Conservation (phyloP, 2,797 vertebrate genomes). For the Novumbra hubbsi region DNA sequence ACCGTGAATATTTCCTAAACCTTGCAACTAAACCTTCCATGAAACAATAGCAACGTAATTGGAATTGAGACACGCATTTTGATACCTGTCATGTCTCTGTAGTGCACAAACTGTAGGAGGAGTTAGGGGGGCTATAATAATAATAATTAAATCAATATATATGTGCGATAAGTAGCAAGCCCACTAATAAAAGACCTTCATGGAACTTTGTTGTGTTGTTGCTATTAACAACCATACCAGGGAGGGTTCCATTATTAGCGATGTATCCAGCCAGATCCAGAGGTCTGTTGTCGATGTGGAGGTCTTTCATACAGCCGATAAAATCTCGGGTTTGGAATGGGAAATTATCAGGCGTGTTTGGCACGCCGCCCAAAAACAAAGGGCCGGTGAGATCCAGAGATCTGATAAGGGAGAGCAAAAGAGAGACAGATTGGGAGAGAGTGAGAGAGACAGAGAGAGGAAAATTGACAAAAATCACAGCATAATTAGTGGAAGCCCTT, state of each 20-base stretch:
- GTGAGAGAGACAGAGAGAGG: neutral
- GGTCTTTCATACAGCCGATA: slow-evolving; percentile 94
- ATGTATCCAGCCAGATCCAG: slow-evolving; percentile 93
- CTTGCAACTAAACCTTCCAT: no score
- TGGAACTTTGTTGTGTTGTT: no score
- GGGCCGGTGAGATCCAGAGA: slow-evolving; percentile 80
- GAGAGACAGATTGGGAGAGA: slow-evolving; percentile 7
- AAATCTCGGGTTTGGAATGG: slow-evolving; percentile 90
- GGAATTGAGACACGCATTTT: no score
- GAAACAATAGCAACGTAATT: no score
- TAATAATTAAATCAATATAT: no score
- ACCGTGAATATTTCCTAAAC: no score
- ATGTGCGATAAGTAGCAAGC: no score
- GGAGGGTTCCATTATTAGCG: slow-evolving; percentile 90
- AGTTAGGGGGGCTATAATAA: no score
- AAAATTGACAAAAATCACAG: neutral
- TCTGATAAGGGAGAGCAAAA: slow-evolving; percentile 44
- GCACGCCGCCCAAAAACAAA: slow-evolving; percentile 90
- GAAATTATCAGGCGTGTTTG: slow-evolving; percentile 95
- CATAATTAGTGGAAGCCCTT: neutral
- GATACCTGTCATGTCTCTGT: no score
- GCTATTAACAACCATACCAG: slow-evolving; percentile 63
- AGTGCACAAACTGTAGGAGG: no score
- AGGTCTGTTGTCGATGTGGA: slow-evolving; percentile 89
- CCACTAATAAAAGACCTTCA: no score